These are phyloP conservation scores for Pachyrhynchus sulphureomaculatus DNA, from an alignment of 1,140 invertebrate species.

Conservation along the genomic window DNA sequence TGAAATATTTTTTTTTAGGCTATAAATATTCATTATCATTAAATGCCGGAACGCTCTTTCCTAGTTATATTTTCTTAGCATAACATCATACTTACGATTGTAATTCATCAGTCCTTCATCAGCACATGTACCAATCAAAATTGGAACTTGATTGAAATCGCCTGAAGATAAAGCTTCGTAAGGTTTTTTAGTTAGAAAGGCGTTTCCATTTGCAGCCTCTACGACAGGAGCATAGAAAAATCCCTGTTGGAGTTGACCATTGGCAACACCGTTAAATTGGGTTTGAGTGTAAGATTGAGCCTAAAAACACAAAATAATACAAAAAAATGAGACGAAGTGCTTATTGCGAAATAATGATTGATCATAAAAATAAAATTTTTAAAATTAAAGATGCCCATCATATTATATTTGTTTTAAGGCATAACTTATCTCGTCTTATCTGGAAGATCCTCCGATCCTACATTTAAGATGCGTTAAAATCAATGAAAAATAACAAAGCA, in stretches of 20 bases:
- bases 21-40: too few relatives aligned
- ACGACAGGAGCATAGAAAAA: conserved; percentile 35
- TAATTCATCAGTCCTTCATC: conserved; percentile 35
- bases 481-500: too few relatives aligned
- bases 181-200: conserved; percentile 33
- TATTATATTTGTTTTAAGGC: too few relatives aligned
- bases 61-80: too few relatives aligned
- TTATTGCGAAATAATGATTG: too few relatives aligned
- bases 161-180: conserved; percentile 30
- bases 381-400: too few relatives aligned
- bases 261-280: conserved; percentile 7
- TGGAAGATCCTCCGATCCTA: too few relatives aligned
- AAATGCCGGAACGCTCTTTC: too few relatives aligned
- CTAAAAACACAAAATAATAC: conserved; percentile 1
- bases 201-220: conserved; percentile 29
- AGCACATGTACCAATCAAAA: conserved; percentile 37
- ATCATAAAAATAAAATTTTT: too few relatives aligned
- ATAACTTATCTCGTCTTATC: too few relatives aligned
- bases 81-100: conserved; percentile 12
- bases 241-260: conserved; percentile 30
- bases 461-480: too few relatives aligned
- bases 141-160: conserved; percentile 33
- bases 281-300: conserved; percentile 6
- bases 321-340: background rate
- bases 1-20: too few relatives aligned